Base-by-base conservation (phyloP, 2,888 invertebrate genomes). In the Onchidella celtica region DNA sequence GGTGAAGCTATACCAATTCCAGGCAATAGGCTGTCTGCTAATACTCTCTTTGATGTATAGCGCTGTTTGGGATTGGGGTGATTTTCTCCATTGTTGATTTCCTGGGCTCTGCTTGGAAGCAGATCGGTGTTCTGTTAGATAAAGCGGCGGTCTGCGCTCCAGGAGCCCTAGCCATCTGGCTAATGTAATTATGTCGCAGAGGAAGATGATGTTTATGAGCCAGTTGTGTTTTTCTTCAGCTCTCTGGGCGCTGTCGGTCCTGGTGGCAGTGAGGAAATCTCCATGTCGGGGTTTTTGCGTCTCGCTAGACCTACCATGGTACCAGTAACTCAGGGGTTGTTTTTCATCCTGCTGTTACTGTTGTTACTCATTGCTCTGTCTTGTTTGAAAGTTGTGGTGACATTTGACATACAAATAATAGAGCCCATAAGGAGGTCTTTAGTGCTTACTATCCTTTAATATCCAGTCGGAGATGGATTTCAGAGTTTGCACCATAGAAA, bases 91-190 rank as follows among this genome's bases (percentile, higher is more conserved):
- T 73, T 73, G 73, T 73, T 73, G 73, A 73, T 59, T 73, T 61
- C 73, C 59, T 36, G 61, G 36, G 11, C 27, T 61, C 61, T 59
- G 61, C 2, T 36, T 72, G 1, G 36, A 34, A 59, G n/a, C 73
- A 73, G 73, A 73, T 36, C 73, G 27, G 24, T 17, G 36, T 2
- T 73, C 73, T 73, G 73, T 73, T 73, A 57, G 73, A 73, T 73
- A 73, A 73, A 59, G 73, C 24, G 24, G 36, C 61, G 61, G 38
- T 2, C 24, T 61, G 73, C 73, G 34, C 36, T 21, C 73, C 36
- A 21, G 36, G 73, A 36, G 27, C 1, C 36, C 36, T 17, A 29
- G 73, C 72, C 73, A 73, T 73, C 73, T 73, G 73, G 73, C 1
- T 24, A 73, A 73, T 61, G 61, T 73, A 59, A 73, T 73, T 73